Percentiles rank a stretch among this genome's conserved stretches.
Conservation (phyloP, 2,113 vertebrate genomes). For the Pseudopodoces humilis region DNA sequence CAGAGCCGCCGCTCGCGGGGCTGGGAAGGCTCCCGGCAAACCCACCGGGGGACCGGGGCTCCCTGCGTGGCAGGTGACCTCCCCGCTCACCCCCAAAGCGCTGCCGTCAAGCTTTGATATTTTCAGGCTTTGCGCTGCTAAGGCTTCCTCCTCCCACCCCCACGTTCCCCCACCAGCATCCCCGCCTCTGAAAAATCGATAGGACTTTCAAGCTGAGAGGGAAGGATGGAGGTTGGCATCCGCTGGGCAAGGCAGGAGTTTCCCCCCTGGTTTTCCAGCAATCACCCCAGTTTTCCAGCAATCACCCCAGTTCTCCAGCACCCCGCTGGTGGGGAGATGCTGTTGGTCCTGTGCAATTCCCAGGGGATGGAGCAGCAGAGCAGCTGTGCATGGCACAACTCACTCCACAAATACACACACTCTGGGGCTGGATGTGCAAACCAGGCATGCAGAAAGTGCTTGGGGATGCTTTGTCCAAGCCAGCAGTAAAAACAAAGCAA, state of each 20-base stretch:
- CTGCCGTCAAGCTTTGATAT: background rate
- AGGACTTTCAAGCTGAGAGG: background rate
- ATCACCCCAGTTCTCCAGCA: background rate
- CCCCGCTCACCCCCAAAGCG: background rate
- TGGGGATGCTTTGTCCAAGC: background rate
- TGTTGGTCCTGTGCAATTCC: accelerated
- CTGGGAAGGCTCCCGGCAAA: background rate
- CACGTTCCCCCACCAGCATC: background rate
- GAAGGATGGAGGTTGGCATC: accelerated
- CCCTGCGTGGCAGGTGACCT: background rate
- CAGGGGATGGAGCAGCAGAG: background rate
- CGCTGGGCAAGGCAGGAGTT: accelerated
- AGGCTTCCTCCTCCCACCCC: background rate
- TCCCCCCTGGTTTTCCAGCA: background rate
- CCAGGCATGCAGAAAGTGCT: background rate
- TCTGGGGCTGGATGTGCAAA: background rate
- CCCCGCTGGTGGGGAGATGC: accelerated
- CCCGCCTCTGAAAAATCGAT: background rate
- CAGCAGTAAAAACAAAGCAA: background rate
- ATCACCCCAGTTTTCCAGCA: background rate
- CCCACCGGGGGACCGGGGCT: background rate
- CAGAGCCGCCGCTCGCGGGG: background rate
- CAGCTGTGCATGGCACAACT: accelerated
- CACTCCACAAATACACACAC: accelerated
- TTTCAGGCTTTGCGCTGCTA: background rate